A percentile compares a stretch with the other conserved stretches of the same genome.
Evolutionary conservation across 2,888 invertebrate genomes (phyloP).

Genomic region (Galerucella pusilla): DNA sequence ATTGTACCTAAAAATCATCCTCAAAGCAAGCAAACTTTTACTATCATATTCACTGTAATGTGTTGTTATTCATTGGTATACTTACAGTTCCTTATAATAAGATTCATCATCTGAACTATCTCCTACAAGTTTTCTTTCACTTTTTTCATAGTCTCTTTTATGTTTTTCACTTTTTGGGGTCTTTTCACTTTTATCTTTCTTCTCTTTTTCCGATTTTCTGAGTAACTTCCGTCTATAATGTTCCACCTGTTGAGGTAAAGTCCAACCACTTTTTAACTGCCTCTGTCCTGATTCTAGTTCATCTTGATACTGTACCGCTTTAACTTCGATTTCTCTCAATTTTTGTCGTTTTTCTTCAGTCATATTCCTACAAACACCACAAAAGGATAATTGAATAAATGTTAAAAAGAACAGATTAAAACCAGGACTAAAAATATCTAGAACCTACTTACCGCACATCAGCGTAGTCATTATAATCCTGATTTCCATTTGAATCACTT

Average conservation of each 20-base stretch:
- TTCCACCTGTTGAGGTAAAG: constrained; percentile 85
- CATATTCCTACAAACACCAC: constrained; percentile 65
- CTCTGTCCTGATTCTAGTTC: constrained; percentile 90
- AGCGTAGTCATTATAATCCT: constrained; percentile 62
- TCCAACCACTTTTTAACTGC: constrained; percentile 78
- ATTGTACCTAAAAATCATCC: constrained; percentile 4
- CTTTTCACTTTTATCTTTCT: constrained; percentile 59
- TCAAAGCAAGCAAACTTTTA: neutral
- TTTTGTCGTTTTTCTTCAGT: constrained; percentile 78
- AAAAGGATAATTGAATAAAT: neutral
- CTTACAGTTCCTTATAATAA: constrained; percentile 65
- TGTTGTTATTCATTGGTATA: constrained; percentile 44
- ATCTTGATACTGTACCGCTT: constrained; percentile 95
- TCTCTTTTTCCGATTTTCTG: constrained; percentile 72
- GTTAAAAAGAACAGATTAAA: constrained; percentile 1
- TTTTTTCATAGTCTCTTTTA: constrained; percentile 61
- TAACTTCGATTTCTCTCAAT: constrained; percentile 93
- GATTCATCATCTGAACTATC: constrained; percentile 62
- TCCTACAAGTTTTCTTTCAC: constrained; percentile 54
- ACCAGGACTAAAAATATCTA: constrained; percentile 10
- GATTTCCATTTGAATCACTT: constrained; percentile 60
- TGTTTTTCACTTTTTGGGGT: constrained; percentile 58
- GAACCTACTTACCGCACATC: constrained; percentile 59
- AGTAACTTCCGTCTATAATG: constrained; percentile 91
- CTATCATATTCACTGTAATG: constrained; percentile 1